Evolutionary conservation across 2,113 vertebrate genomes (phyloP).

Genomic region (Gymnocephalus cernua): DNA sequence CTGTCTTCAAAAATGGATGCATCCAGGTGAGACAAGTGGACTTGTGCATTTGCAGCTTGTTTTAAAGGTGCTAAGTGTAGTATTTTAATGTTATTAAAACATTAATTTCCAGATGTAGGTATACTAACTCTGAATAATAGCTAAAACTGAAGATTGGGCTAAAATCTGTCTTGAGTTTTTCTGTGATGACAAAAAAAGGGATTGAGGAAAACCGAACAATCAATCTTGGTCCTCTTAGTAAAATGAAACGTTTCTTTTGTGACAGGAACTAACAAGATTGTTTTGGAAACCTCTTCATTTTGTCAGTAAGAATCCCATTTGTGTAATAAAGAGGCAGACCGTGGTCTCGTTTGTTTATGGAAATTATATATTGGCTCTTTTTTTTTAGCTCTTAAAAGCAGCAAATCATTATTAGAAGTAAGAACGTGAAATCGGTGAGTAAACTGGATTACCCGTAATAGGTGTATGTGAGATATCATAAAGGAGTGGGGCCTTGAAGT

Average conservation of each 20-base stretch:
- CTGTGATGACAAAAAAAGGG: not conserved
- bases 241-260: not conserved
- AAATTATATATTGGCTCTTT: not conserved
- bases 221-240: not conserved
- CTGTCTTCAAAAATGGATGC: conserved; percentile 75
- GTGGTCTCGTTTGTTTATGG: not conserved
- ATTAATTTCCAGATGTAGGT: not conserved
- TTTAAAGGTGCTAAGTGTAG: not conserved
- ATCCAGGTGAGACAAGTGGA: conserved; percentile 77
- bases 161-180: not conserved
- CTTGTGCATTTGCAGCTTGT: not conserved
- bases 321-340: not conserved
- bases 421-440: not conserved
- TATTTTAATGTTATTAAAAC: not conserved
- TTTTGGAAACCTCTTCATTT: not conserved
- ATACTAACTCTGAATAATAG: not conserved
- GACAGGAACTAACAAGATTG: no score
- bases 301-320: not conserved
- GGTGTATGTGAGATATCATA: not conserved
- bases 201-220: not conserved
- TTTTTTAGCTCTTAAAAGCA: not conserved
- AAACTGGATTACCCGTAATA: not conserved
- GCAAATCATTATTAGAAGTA: not conserved
- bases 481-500: no score
- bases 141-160: not conserved